Evolutionary conservation across 92 coral and sea anemone species (phyloP).

Genomic region (Paragorgia papillata): DNA sequence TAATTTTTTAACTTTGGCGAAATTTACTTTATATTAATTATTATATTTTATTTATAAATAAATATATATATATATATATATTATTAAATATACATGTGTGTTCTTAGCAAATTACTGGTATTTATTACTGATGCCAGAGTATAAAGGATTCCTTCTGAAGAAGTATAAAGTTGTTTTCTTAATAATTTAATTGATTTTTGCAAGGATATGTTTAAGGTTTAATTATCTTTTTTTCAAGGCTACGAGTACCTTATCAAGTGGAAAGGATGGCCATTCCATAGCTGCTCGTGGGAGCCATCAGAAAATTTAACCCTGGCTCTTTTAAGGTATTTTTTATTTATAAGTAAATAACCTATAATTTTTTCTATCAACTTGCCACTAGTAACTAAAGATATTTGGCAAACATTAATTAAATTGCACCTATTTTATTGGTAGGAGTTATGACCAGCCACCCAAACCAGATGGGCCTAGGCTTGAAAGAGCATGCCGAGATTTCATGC

Average conservation of each 20-base stretch:
- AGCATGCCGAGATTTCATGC: too few relatives aligned
- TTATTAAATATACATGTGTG: too few relatives aligned
- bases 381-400: not conserved
- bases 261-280: slow-evolving; percentile 37
- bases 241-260: slow-evolving; percentile 42
- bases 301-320: slow-evolving; percentile 43
- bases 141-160: too few relatives aligned
- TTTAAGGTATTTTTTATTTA: not conserved
- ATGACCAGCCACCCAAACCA: too few relatives aligned
- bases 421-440: too few relatives aligned
- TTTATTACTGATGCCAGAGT: too few relatives aligned
- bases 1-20: slow-evolving; percentile 23
- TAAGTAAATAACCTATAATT: not conserved
- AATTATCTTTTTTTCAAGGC: slow-evolving; percentile 14
- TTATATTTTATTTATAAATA: too few relatives aligned
- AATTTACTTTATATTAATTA: too few relatives aligned
- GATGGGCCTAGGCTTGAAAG: too few relatives aligned
- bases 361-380: not conserved
- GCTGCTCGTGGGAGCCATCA: slow-evolving; percentile 51
- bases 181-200: not conserved
- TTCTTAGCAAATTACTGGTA: too few relatives aligned
- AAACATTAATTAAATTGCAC: not conserved
- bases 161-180: too few relatives aligned
- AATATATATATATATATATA: too few relatives aligned
- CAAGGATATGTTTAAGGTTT: not conserved